These are phyloP conservation scores for Tragelaphus buxtoni DNA, from an alignment of 2,113 vertebrate genomes.

Conservation along the genomic window DNA sequence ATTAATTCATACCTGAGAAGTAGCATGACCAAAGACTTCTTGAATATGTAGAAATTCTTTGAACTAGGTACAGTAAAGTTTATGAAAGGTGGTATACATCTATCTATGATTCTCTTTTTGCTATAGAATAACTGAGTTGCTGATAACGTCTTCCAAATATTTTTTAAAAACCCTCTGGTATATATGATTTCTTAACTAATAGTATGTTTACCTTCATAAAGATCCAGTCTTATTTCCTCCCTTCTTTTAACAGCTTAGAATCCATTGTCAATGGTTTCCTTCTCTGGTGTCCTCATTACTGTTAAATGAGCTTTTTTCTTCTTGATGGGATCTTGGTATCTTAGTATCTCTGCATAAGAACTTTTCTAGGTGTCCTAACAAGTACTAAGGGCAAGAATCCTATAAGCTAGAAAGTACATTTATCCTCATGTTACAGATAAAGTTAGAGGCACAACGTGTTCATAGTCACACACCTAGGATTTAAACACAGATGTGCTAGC, in stretches of 20 bases:
- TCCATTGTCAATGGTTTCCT: neutral
- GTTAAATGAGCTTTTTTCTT: neutral
- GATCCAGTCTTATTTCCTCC: neutral
- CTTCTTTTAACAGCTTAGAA: neutral
- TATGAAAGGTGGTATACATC: neutral
- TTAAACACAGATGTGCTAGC: neutral
- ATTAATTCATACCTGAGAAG: neutral
- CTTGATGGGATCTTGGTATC: neutral
- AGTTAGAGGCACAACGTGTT: neutral
- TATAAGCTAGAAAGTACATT: neutral
- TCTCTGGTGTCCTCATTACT: neutral
- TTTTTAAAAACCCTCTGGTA: neutral
- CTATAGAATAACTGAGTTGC: neutral
- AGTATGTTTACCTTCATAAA: neutral
- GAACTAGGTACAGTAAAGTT: neutral
- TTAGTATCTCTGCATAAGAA: neutral
- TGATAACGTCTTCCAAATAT: neutral
- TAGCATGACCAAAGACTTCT: neutral
- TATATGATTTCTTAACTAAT: neutral
- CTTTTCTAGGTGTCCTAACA: neutral
- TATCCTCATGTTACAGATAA: neutral
- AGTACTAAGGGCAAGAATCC: neutral
- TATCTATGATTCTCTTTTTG: neutral
- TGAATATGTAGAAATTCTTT: slow-evolving; percentile 22
- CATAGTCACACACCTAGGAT: neutral